Evolutionary conservation across 2,797 vertebrate genomes (phyloP).

Genomic region (Sternotherus odoratus): DNA sequence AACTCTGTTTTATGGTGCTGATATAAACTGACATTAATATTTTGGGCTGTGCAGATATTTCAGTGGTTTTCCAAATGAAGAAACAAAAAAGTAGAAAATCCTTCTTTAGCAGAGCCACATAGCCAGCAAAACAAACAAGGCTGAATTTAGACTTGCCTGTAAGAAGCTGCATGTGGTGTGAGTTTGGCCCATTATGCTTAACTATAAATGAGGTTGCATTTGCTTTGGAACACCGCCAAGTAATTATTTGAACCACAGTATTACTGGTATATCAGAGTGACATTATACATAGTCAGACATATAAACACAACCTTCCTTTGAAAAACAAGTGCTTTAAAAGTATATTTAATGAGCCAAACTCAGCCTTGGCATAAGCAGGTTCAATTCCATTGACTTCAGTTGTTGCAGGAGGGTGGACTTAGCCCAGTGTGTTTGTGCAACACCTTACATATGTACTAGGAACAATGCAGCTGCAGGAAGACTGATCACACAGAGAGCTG

Average conservation of each 20-base stretch:
- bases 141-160: conserved; percentile 36
- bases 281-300: conserved; percentile 27
- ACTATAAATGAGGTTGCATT: conserved; percentile 33
- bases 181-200: conserved; percentile 35
- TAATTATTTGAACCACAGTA: conserved; percentile 73
- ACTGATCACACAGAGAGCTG: background rate
- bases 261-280: conserved; percentile 52
- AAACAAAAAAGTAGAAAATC: background rate
- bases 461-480: background rate
- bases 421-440: background rate
- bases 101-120: background rate
- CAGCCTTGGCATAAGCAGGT: background rate
- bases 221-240: conserved; percentile 51
- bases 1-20: background rate
- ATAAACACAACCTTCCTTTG: background rate
- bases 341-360: background rate
- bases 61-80: background rate
- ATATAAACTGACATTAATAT: background rate
- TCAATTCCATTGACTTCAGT: rapidly evolving
- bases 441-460: background rate
- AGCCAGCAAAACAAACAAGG: conserved; percentile 12
- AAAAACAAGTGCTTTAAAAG: conserved; percentile 3
- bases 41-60: background rate
- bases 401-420: background rate
- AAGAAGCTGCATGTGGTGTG: conserved; percentile 52